These are phyloP conservation scores for Mus pahari DNA, from an alignment of 2,113 vertebrate species.

Conservation along the genomic window DNA sequence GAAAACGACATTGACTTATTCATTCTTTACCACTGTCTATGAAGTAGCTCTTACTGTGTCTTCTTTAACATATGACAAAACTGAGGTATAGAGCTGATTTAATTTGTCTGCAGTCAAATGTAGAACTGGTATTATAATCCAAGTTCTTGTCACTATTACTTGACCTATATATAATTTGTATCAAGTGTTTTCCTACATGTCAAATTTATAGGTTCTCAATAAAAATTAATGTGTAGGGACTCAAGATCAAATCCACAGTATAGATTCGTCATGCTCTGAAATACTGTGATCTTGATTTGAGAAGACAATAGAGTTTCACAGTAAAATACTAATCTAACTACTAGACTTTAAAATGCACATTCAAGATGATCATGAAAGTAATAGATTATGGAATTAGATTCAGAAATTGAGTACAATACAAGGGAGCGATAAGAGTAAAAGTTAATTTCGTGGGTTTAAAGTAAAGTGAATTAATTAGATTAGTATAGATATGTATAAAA, in stretches of 20 bases:
- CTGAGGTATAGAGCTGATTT: neutral
- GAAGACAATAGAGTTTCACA: neutral
- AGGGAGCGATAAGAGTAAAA: neutral
- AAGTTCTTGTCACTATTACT: neutral
- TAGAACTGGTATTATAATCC: neutral
- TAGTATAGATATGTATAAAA: neutral
- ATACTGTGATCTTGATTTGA: neutral
- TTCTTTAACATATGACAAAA: neutral
- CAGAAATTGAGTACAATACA: neutral
- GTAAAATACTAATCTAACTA: neutral
- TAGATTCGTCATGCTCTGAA: neutral
- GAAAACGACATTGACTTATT: neutral
- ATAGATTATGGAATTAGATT: neutral
- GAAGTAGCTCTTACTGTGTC: neutral
- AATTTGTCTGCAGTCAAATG: neutral
- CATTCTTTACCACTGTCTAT: neutral
- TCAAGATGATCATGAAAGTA: neutral
- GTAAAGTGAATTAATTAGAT: neutral
- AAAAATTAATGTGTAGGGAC: neutral
- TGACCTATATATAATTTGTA: neutral
- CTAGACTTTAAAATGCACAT: neutral
- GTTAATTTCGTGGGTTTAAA: neutral
- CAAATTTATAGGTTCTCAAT: neutral
- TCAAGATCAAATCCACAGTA: neutral
- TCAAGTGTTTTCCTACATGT: neutral